These are phyloP conservation scores for Epiblema foenella DNA, from an alignment of 2,888 invertebrate genomes.

Conservation along the genomic window DNA sequence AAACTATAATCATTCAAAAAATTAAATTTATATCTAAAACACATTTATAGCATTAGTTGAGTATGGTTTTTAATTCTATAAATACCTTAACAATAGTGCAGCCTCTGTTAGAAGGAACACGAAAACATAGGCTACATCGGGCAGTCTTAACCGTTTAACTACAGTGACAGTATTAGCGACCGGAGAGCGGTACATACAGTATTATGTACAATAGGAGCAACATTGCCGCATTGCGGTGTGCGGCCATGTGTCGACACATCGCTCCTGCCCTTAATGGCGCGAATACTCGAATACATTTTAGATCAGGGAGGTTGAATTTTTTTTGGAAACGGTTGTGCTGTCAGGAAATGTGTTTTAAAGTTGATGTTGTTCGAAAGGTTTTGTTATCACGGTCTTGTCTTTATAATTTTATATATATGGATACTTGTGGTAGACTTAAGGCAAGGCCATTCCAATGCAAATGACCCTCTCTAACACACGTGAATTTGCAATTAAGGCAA, in stretches of 20 bases:
- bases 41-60: too few relatives aligned
- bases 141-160: constrained; percentile 36
- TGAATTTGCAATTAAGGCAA: too few relatives aligned
- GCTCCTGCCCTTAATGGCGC: constrained; percentile 76
- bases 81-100: not conserved
- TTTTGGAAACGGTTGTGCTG: constrained; percentile 1
- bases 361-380: not conserved
- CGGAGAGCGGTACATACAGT: constrained; percentile 70
- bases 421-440: too few relatives aligned
- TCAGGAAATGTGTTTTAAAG: too few relatives aligned
- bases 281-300: constrained; percentile 62
- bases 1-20: too few relatives aligned
- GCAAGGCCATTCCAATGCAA: too few relatives aligned
- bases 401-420: too few relatives aligned
- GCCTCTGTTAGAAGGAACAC: not conserved
- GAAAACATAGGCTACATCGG: constrained; percentile 19
- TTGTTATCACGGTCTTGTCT: too few relatives aligned
- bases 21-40: too few relatives aligned
- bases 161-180: constrained; percentile 65
- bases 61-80: not conserved
- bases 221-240: constrained; percentile 82
- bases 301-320: constrained; percentile 48
- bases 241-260: constrained; percentile 79
- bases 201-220: constrained; percentile 75
- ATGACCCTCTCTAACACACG: too few relatives aligned